Conservation (phyloP, 1,140 invertebrate species). For the Vanessa tameamea region DNA sequence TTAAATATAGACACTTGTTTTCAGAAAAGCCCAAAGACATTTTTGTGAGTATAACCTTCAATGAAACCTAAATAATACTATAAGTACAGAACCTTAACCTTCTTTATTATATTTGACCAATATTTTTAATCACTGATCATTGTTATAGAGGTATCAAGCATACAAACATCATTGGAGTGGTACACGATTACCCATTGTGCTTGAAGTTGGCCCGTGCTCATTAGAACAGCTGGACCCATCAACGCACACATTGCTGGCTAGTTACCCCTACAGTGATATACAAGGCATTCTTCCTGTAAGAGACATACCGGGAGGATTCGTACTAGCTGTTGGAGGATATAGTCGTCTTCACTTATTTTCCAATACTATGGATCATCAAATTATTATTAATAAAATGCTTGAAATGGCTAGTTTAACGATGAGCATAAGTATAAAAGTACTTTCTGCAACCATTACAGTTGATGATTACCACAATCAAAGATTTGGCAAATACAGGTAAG, state of each 20-base stretch:
- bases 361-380: slow-evolving; percentile 88
- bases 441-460: slow-evolving; percentile 90
- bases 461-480: slow-evolving; percentile 92
- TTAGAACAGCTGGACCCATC: slow-evolving; percentile 94
- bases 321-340: slow-evolving; percentile 93
- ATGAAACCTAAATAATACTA: background rate
- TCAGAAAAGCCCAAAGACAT: slow-evolving; percentile 89
- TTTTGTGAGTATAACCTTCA: slow-evolving; percentile 81
- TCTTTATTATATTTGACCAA: background rate
- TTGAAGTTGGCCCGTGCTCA: slow-evolving; percentile 94
- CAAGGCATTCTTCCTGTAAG: slow-evolving; percentile 82
- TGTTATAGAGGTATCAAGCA: slow-evolving; percentile 89
- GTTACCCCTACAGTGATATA: slow-evolving; percentile 93
- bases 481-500: slow-evolving; percentile 94
- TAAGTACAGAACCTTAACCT: background rate
- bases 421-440: slow-evolving; percentile 90
- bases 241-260: slow-evolving; percentile 89
- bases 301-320: slow-evolving; percentile 90
- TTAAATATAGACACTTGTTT: slow-evolving; percentile 90
- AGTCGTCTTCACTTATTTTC: slow-evolving; percentile 95
- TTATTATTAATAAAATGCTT: slow-evolving; percentile 92
- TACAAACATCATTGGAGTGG: slow-evolving; percentile 98
- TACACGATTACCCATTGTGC: slow-evolving; percentile 89
- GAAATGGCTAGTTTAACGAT: slow-evolving; percentile 90
- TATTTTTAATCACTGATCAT: background rate